Evolutionary conservation across 2,113 vertebrate species (phyloP).

Genomic region (Callaeas wilsoni): DNA sequence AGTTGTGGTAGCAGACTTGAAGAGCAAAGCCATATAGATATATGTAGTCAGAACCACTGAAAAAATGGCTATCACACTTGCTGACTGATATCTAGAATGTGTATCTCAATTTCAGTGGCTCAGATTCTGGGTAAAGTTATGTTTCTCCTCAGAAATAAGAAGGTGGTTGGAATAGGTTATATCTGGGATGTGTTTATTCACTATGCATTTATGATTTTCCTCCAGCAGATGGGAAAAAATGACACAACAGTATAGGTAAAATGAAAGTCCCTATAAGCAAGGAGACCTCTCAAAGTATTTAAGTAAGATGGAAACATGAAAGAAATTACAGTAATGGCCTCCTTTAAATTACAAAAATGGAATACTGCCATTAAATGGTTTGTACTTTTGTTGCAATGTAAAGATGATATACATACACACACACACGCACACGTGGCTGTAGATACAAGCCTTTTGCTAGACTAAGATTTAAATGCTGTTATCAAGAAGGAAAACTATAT

Average conservation of each 20-base stretch:
- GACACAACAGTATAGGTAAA: neutral
- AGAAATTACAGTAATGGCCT: neutral
- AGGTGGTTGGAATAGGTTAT: neutral
- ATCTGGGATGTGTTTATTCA: neutral
- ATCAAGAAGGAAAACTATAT: neutral
- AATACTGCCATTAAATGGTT: neutral
- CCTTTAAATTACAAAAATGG: neutral
- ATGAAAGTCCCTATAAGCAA: neutral
- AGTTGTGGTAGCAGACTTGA: neutral
- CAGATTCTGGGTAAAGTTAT: neutral
- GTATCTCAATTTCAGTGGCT: neutral
- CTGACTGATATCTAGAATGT: neutral
- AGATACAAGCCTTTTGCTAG: neutral
- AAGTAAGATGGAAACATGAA: neutral
- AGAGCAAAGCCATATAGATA: neutral
- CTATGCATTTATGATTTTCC: neutral
- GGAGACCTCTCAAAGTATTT: neutral
- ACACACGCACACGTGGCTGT: neutral
- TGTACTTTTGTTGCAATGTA: neutral
- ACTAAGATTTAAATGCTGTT: neutral
- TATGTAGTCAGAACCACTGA: neutral
- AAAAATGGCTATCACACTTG: neutral
- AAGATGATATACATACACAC: neutral
- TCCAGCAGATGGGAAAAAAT: neutral
- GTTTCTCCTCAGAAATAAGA: neutral